Percentiles rank a stretch among this genome's conserved stretches.
phyloP scores from a whole-genome alignment of 2,888 invertebrate genomes.

The Gortyna flavago region DNA sequence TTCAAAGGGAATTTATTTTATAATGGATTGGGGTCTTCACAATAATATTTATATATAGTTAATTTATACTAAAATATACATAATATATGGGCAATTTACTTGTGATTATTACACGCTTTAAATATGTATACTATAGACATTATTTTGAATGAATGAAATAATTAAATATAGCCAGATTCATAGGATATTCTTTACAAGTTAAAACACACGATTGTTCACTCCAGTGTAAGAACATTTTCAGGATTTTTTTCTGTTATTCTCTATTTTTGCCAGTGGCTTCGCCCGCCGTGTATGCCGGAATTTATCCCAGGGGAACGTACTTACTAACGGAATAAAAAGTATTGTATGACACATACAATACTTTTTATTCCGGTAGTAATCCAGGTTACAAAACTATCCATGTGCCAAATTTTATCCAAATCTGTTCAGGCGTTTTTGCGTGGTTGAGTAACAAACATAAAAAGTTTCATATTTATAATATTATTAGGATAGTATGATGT shows the following conservation, averaged over 20 bases:
- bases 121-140: constrained; percentile 10
- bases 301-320: neutral
- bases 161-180: constrained; percentile 16
- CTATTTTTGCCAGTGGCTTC: neutral
- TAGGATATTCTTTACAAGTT: neutral
- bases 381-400: too few relatives aligned
- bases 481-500: neutral
- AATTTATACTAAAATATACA: constrained; percentile 35
- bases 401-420: neutral
- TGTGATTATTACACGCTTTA: constrained; percentile 22
- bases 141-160: constrained; percentile 10
- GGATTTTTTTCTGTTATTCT: too few relatives aligned
- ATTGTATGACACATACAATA: too few relatives aligned
- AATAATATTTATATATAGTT: constrained; percentile 6
- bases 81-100: constrained; percentile 37
- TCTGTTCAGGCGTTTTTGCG: neutral
- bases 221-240: neutral
- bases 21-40: constrained; percentile 37
- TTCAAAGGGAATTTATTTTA: constrained; percentile 12
- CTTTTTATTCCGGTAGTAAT: too few relatives aligned
- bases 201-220: neutral
- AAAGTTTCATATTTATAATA: neutral
- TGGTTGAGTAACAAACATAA: too few relatives aligned
- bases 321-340: too few relatives aligned
- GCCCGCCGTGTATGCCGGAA: neutral